Base-by-base conservation (phyloP, 2,888 invertebrate species). In the Mactromeris polynyma region DNA sequence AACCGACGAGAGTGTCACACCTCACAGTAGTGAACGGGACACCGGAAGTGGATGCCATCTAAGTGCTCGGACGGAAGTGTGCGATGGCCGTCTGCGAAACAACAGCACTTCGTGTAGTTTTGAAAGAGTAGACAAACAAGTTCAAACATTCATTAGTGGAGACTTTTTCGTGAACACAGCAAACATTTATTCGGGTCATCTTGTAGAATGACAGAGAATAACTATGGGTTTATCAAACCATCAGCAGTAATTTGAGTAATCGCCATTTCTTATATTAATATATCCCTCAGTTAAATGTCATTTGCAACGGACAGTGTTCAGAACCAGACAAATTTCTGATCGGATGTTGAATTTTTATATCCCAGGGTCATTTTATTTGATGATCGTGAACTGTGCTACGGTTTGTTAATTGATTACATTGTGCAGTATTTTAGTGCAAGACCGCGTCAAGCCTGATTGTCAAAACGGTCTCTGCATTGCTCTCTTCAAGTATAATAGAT, bases 131-230 rank as follows among this genome's bases (percentile, higher is more conserved):
- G 58, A 84, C 40, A 87, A 87, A 83, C 83, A 80, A 80, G 87
- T 87, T 9, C 87, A 87, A 42, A 87, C 87, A 0, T 69, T 87
- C 17, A 87, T 87, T 19, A 87, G 83, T 46, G 87, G 87, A 14
- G 82, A 87, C 69, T 87, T 87, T 80, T 87, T 83, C 36, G 87
- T 87, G 4, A 87, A 87, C 64, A 87, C 87, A 9, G 83, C 87
- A 0, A 87, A 87, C 42, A 78, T 87, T 33, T 87, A 87, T 40
- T 64, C 87, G 4, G 87, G 87, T 19, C 64, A 87, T 46, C 81
- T 87, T 4, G 87, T 87, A 9, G 87, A 87, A 38, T 87, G 33
- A 73, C 19, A 33, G 7, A n/a, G 21, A 58, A 58, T 21, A 58
- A 4, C 4, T 21, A 19, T 58, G 4, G 4, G 54, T 58, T 17